Evolutionary conservation across 2,888 invertebrate genomes (phyloP), one percentile per base, ranked within the genome.

Genomic region (Gerris lacustris): DNA sequence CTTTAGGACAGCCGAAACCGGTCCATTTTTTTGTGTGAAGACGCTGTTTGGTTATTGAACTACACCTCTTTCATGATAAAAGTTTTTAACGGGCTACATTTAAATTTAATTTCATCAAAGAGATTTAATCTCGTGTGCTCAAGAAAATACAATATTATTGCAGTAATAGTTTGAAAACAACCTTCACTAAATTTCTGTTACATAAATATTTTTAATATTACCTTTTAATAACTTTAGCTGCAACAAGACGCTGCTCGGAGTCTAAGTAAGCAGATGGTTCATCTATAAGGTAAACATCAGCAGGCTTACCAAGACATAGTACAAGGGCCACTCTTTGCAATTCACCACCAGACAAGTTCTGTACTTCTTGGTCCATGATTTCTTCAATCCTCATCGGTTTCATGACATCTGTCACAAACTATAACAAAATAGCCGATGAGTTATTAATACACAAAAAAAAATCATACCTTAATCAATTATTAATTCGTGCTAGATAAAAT

Each of bases 251-350:
- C 83, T 99, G 99, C 80, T 99, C 99, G 5, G 99, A 99, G 82
- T 99, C 99, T 74, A 99, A 84, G 82, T 99, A 99, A 67, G 99
- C 99, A 15, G 97, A 98, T 0, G 98, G 98, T 82, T 99, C 99
- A 79, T 99, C 99, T 77, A 99, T 93, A 43, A 99, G 87, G 82
- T 99, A 99, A 5, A 99, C 98, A 82, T 98, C 97, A 0, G 99
- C 99, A 0, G 98, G 98, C 81, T 97, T 98, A 67, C 99, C 99
- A 31, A 99, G 85, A 79, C 99, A 99, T 18, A 99, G 85, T 70
- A 95, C 92, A 79, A 99, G 81, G 0, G 99, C 99, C 43, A 99
- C 96, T 78, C 99, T 86, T 82, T 99, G 99, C 84, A 99, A 87
- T 83, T 99, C 99, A 84, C 99, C 99, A 82, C 99, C 99, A 76